These are phyloP conservation scores for Agrochola lychnidis DNA, from an alignment of 2,888 invertebrate genomes.

Conservation along the genomic window DNA sequence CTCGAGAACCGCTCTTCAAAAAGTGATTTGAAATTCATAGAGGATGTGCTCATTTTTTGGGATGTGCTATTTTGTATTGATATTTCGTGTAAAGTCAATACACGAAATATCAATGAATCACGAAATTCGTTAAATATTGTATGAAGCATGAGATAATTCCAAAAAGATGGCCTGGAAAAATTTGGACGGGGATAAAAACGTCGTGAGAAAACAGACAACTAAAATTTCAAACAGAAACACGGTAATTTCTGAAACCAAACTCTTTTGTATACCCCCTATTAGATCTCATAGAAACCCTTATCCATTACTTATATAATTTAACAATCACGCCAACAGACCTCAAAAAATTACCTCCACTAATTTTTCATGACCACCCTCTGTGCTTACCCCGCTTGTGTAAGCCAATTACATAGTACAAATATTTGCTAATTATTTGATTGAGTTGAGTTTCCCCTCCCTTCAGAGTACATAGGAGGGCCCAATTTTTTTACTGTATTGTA, in stretches of 20 bases:
- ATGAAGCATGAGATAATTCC: neutral
- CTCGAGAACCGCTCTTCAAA: constrained; percentile 57
- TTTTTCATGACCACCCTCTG: constrained; percentile 67
- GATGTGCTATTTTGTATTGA: constrained; percentile 18
- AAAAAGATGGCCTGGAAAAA: neutral
- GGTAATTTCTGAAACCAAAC: neutral
- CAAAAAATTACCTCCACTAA: constrained; percentile 51
- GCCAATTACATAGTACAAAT: constrained; percentile 79
- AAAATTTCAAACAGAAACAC: neutral
- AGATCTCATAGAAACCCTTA: neutral
- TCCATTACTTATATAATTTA: constrained; percentile 11
- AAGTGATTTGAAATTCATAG: constrained; percentile 56
- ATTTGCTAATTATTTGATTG: constrained; percentile 84
- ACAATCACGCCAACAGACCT: constrained; percentile 21
- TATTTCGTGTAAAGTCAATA: neutral
- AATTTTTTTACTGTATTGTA: constrained; percentile 51
- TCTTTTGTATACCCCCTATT: neutral
- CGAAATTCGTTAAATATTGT: neutral
- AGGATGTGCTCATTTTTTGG: constrained; percentile 28
- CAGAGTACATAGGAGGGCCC: constrained; percentile 23
- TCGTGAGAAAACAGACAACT: neutral
- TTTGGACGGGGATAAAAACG: neutral
- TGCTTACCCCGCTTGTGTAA: constrained; percentile 62
- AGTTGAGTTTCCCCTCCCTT: constrained; percentile 57
- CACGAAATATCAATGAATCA: too few relatives aligned